Evolutionary conservation across 2,113 vertebrate genomes (phyloP).

Genomic region (Amazona guildingii): DNA sequence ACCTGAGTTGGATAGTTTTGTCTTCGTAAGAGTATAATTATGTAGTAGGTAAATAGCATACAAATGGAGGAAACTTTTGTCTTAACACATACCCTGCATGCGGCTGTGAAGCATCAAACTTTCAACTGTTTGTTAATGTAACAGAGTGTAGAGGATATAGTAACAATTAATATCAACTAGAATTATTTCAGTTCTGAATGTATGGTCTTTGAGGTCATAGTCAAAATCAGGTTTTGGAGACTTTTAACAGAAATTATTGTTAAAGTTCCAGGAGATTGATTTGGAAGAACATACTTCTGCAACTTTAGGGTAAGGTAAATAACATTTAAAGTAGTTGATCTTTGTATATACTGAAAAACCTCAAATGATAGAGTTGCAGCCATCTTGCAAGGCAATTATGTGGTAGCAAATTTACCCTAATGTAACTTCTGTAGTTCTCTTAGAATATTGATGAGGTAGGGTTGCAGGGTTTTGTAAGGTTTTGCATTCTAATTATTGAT

Average conservation of each 20-base stretch:
- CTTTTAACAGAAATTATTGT: background rate
- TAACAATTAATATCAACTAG: background rate
- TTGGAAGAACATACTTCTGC: background rate
- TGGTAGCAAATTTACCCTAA: background rate
- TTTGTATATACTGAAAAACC: background rate
- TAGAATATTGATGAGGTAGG: background rate
- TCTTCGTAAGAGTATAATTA: background rate
- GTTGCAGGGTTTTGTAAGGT: background rate
- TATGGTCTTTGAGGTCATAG: background rate
- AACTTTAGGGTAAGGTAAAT: background rate
- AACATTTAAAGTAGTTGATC: background rate
- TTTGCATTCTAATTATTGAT: background rate
- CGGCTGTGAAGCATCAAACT: background rate
- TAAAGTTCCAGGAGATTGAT: background rate
- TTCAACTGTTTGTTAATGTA: background rate
- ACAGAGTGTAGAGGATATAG: background rate
- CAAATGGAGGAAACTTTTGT: background rate
- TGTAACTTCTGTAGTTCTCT: background rate
- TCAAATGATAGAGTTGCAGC: background rate
- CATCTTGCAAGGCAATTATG: background rate
- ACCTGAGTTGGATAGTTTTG: background rate
- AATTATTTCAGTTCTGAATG: background rate
- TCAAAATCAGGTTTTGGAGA: background rate
- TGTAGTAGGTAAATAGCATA: background rate
- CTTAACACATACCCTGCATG: background rate